Percentiles rank a stretch among this genome's conserved stretches.
Evolutionary conservation across 2,888 invertebrate genomes (phyloP).

Genomic region (Corythucha ciliata): DNA sequence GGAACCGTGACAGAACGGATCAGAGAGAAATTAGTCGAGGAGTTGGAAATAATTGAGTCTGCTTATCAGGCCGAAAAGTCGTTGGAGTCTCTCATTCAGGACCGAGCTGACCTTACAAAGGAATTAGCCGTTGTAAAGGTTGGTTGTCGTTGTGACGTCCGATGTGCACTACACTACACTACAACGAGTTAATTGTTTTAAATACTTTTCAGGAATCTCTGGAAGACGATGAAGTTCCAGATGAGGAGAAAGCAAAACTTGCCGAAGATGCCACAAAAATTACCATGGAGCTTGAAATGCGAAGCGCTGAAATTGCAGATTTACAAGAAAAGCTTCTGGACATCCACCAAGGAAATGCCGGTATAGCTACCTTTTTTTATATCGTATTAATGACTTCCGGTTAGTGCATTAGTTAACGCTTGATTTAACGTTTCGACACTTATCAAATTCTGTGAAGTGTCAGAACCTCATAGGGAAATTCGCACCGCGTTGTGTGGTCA

Average conservation of each 20-base stretch:
- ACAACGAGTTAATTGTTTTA: neutral
- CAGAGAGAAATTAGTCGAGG: constrained; percentile 60
- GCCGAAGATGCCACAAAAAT: constrained; percentile 41
- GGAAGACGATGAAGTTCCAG: constrained; percentile 27
- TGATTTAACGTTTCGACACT: too few relatives aligned
- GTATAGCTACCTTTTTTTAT: too few relatives aligned
- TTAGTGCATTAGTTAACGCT: too few relatives aligned
- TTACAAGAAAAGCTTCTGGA: constrained; percentile 72
- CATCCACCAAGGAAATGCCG: constrained; percentile 70
- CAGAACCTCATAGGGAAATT: too few relatives aligned
- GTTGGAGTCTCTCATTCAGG: constrained; percentile 63
- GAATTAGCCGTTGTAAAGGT: constrained; percentile 47
- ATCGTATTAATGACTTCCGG: too few relatives aligned
- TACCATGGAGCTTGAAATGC: constrained; percentile 51
- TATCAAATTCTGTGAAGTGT: too few relatives aligned
- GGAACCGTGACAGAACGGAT: constrained; percentile 38
- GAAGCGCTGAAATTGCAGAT: constrained; percentile 66
- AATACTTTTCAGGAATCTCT: constrained; percentile 29
- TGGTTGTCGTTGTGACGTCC: too few relatives aligned
- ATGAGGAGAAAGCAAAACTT: constrained; percentile 34
- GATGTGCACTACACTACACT: too few relatives aligned
- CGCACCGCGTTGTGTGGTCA: too few relatives aligned
- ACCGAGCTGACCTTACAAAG: constrained; percentile 49
- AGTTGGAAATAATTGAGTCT: constrained; percentile 67
- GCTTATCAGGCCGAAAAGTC: constrained; percentile 69